A percentile compares a stretch with the other conserved stretches of the same genome.
These are phyloP conservation scores for Mythimna ferrago DNA, from an alignment of 2,888 invertebrate genomes.

Conservation along the genomic window DNA sequence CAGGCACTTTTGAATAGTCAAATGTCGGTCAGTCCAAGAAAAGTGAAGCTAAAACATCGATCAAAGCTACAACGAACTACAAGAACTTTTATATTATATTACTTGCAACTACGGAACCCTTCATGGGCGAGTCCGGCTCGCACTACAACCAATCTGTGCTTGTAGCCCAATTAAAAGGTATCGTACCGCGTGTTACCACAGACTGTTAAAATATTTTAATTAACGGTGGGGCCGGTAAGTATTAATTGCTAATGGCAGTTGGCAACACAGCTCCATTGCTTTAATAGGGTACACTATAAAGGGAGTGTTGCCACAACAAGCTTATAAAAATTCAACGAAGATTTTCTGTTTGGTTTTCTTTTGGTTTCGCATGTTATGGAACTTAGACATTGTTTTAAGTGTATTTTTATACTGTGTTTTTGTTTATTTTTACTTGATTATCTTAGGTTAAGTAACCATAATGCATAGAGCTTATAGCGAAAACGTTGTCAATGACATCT, in stretches of 20 bases:
- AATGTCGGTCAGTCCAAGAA: no score
- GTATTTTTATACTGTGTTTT: not conserved
- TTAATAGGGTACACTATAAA: slow-evolving; percentile 16
- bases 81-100: no score
- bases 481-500: no score
- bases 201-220: slow-evolving; percentile 58
- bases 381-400: not conserved
- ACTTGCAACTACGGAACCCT: no score
- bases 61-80: no score
- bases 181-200: slow-evolving; percentile 35
- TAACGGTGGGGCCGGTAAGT: slow-evolving; percentile 39
- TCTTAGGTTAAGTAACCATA: no score
- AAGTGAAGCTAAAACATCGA: no score
- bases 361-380: slow-evolving; percentile 8
- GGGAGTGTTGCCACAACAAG: slow-evolving; percentile 6
- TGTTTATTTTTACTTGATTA: no score
- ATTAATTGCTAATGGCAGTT: slow-evolving; percentile 50
- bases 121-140: no score
- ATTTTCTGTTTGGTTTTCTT: slow-evolving; percentile 5
- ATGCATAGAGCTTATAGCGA: no score
- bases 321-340: slow-evolving; percentile 5
- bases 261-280: slow-evolving; percentile 24
- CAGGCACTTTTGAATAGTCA: no score
- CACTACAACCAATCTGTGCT: slow-evolving; percentile 18
- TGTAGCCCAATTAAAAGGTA: slow-evolving; percentile 39